A percentile compares a stretch with the other conserved stretches of the same genome.
Evolutionary conservation across 2,797 vertebrate species (phyloP).

Genomic region (Botia almorhae): DNA sequence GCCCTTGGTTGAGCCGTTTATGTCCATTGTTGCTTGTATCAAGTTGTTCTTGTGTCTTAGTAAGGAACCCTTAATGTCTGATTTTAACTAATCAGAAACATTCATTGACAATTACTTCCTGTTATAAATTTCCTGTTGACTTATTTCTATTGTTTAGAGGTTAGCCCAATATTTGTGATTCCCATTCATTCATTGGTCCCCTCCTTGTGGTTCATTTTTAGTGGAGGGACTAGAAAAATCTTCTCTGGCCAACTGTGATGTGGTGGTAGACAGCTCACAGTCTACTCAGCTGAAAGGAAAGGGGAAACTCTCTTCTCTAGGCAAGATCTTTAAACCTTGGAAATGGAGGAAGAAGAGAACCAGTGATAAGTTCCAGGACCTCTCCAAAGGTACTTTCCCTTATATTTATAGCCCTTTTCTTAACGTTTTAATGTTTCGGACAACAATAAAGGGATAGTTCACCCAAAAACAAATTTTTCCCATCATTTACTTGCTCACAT

Average conservation of each 20-base stretch:
- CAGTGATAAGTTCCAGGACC: constrained; percentile 96
- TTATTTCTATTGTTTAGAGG: constrained; percentile 6
- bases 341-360: constrained; percentile 99
- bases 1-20: not conserved
- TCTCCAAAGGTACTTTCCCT: constrained; percentile 85
- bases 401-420: not conserved
- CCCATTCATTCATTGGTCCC: not conserved
- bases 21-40: no score
- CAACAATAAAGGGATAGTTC: not conserved
- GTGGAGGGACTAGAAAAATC: constrained; percentile 96
- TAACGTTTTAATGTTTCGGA: not conserved
- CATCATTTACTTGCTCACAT: no score
- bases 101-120: constrained; percentile 23
- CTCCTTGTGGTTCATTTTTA: constrained; percentile 62
- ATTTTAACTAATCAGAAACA: constrained; percentile 21
- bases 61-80: not conserved
- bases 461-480: no score
- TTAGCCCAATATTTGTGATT: not conserved
- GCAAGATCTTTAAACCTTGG: constrained; percentile 98
- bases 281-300: constrained; percentile 88
- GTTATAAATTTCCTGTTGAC: constrained; percentile 19
- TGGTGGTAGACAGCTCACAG: constrained; percentile 82
- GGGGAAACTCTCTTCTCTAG: constrained; percentile 91
- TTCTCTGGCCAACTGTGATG: constrained; percentile 88
- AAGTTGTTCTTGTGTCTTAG: not conserved